phyloP scores from a whole-genome alignment of 2,113 vertebrate species.

The Pachypanchax playfairii region DNA sequence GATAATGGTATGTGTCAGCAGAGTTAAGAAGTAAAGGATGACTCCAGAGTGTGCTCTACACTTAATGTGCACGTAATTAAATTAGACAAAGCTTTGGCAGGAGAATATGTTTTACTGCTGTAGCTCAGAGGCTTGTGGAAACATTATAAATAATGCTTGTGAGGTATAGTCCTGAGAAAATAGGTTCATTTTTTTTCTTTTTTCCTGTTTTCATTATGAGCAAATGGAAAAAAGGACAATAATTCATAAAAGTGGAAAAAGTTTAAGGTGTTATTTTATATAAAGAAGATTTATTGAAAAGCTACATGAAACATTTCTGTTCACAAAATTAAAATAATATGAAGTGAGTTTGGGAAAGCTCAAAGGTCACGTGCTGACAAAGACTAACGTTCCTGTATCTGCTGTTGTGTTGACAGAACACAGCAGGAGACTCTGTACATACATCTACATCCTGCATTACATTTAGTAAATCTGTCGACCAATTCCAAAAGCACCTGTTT shows the following conservation, averaged over 20 bases:
- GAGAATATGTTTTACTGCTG: conserved; percentile 2
- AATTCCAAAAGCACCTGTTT: not conserved
- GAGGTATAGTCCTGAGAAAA: conserved; percentile 4
- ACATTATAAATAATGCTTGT: conserved; percentile 15
- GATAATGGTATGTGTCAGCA: conserved; percentile 51
- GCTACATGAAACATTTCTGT: not conserved
- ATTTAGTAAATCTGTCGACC: conserved; percentile 5
- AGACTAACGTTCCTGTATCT: not conserved
- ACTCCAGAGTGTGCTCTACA: conserved; percentile 8
- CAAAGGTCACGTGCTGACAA: conserved; percentile 49
- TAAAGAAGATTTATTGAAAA: too few species aligned
- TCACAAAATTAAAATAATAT: not conserved
- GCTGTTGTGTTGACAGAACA: conserved; percentile 23
- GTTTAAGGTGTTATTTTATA: not conserved
- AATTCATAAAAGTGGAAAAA: not conserved
- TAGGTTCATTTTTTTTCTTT: not conserved
- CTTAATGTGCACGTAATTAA: conserved; percentile 52
- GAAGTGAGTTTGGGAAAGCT: conserved; percentile 1
- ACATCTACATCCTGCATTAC: conserved; percentile 10
- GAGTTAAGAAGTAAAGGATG: conserved; percentile 21
- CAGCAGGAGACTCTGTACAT: not conserved
- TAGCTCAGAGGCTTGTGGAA: conserved; percentile 31
- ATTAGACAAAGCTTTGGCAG: conserved; percentile 41
- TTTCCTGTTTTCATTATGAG: not conserved
- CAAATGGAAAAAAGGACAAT: not conserved